Conservation (phyloP, 2,113 vertebrate species). For the Alectura lathami region DNA sequence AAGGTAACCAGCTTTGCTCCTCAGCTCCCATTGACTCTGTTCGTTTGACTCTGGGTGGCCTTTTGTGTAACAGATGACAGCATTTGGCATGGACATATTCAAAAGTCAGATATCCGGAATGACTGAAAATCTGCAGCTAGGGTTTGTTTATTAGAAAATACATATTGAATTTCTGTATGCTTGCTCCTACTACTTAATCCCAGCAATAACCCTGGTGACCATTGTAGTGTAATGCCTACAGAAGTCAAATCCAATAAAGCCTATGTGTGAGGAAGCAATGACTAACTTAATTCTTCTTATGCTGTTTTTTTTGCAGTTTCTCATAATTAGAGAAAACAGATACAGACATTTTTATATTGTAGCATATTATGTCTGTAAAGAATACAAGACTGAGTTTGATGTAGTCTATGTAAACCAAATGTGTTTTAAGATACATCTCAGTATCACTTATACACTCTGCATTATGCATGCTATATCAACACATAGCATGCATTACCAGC, state of each 20-base stretch:
- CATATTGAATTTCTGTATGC: background rate
- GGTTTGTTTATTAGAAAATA: background rate
- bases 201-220: background rate
- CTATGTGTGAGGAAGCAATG: background rate
- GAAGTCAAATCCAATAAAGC: background rate
- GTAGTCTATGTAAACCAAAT: background rate
- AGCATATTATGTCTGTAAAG: background rate
- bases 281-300: background rate
- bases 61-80: background rate
- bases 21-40: background rate
- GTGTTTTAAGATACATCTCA: background rate
- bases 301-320: background rate
- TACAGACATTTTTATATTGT: background rate
- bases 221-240: background rate
- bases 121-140: background rate
- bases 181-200: background rate
- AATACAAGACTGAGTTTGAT: background rate
- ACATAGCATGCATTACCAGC: background rate
- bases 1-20: background rate
- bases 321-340: background rate
- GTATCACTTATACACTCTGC: background rate
- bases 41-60: background rate
- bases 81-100: background rate
- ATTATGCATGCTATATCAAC: background rate
- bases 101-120: background rate